Percentiles rank a stretch among this genome's conserved stretches.
Conservation (phyloP, 1,140 invertebrate species). For the Drosophila funebris region DNA sequence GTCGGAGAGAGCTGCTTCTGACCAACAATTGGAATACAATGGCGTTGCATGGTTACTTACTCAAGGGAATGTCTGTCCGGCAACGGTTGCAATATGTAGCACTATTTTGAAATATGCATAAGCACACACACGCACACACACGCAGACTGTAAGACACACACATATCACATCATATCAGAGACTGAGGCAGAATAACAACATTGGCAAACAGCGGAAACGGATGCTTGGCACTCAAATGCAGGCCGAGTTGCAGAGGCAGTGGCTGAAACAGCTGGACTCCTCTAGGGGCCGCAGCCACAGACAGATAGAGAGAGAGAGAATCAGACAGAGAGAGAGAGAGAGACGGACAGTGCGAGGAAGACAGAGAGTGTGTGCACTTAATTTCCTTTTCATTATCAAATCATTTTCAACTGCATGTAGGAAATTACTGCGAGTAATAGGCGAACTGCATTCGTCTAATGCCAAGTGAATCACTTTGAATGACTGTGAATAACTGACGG, state of each 20-base stretch:
- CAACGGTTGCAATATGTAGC: conserved; percentile 43
- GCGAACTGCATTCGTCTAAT: too few species aligned
- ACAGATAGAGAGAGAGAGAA: not conserved
- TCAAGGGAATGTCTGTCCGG: conserved; percentile 28
- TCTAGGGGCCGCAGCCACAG: conserved; percentile 5
- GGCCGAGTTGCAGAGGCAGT: conserved; percentile 18
- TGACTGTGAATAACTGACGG: conserved; percentile 17
- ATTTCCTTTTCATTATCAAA: conserved; percentile 67
- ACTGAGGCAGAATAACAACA: conserved; percentile 30
- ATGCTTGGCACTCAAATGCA: conserved; percentile 63
- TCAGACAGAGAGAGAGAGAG: not conserved
- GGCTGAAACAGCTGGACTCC: conserved; percentile 24
- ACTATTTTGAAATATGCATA: conserved; percentile 53
- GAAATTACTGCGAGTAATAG: conserved; percentile 58
- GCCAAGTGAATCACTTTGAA: not conserved
- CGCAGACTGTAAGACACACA: not conserved
- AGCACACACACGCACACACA: not conserved
- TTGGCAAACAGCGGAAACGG: conserved; percentile 53
- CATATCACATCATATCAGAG: conserved; percentile 43
- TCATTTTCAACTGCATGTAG: conserved; percentile 52
- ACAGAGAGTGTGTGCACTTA: conserved; percentile 35
- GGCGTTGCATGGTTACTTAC: conserved; percentile 12
- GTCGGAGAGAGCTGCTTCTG: not conserved
- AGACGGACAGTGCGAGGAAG: not conserved
- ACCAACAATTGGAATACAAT: conserved; percentile 38